Conservation (phyloP, 2,113 vertebrate genomes). For the Aegithalos caudatus region DNA sequence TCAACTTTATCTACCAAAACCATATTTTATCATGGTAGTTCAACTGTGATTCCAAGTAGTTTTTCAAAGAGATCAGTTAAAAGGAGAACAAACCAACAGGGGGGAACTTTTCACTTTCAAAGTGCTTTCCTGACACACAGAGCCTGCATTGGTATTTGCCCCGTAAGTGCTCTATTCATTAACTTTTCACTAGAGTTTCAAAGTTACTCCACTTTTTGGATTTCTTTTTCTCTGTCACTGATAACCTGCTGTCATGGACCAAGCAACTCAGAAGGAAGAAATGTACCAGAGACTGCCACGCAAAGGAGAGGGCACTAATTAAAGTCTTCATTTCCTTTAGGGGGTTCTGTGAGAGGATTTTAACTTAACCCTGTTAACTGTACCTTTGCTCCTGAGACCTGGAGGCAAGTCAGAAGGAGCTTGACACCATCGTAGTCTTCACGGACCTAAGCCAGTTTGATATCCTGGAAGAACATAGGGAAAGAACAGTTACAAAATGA, state of each 20-base stretch:
- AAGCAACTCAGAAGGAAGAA: neutral
- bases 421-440: neutral
- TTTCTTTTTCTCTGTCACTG: neutral
- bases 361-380: conserved; percentile 29
- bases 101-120: neutral
- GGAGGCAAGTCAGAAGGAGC: neutral
- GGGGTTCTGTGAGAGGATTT: neutral
- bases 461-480: conserved; percentile 32
- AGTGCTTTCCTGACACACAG: conserved; percentile 21
- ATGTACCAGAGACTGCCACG: neutral
- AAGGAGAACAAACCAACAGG: conserved; percentile 31
- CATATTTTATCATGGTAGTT: neutral
- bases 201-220: neutral
- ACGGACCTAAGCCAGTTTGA: neutral
- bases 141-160: neutral
- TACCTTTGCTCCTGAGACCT: conserved; percentile 14
- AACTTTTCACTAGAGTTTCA: conserved; percentile 25
- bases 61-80: conserved; percentile 40
- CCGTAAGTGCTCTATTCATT: conserved; percentile 4
- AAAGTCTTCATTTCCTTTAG: neutral
- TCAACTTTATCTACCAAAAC: conserved; percentile 30
- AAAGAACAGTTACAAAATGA: neutral
- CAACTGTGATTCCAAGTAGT: conserved; percentile 31
- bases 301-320: neutral
- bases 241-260: neutral